Base-by-base conservation (phyloP, 2,888 invertebrate genomes). In the Xiphydria camelus region DNA sequence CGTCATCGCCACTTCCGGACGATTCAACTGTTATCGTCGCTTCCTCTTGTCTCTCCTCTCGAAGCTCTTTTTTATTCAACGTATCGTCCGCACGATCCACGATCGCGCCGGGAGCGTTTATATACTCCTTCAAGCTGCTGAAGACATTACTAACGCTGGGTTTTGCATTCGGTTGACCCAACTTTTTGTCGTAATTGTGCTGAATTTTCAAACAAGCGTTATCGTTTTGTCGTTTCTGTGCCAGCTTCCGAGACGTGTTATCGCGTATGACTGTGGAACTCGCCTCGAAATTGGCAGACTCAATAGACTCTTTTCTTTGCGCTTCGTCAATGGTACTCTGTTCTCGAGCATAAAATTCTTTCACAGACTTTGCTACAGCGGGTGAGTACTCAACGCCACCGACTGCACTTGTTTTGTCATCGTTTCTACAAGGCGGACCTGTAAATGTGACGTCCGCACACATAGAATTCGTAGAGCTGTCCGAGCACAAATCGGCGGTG, bases 101-200 rank as follows among this genome's bases (percentile, higher is more conserved):
- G 41, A 63, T 70, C 23, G 61, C 65, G 17, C 68, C 66, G 5
- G 75, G 64, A 4, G 79, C 77, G 58, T 79, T 81, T 42, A 82
- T 72, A 62, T 84, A 85, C 42, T 85, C 84, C 49, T 83, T 82
- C 38, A 85, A 72, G 63, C 83, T 84, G 59, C 79, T 81, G 54
- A 84, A 84, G 19, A 85, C 84, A 61, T 84, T 83, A 42, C 82
- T 83, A 39, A 84, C 83, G 41, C 77, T 80, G 21, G 80, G 78
- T 55, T 78, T 78, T 23, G 64, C 73, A 52, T 62, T 70, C 3
- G 66, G 62, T 26, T 73, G 71, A 49, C 70, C 73, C 22, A 70
- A 48, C 47, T 69, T 71, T 14, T 68, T 68, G 41, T 69, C 65
- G 14, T 69, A 75, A 52, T 68, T 64, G 29, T 72, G 67, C 15